phyloP scores from a whole-genome alignment of 2,113 vertebrate genomes.

The Nothocercus nigrocapillus region DNA sequence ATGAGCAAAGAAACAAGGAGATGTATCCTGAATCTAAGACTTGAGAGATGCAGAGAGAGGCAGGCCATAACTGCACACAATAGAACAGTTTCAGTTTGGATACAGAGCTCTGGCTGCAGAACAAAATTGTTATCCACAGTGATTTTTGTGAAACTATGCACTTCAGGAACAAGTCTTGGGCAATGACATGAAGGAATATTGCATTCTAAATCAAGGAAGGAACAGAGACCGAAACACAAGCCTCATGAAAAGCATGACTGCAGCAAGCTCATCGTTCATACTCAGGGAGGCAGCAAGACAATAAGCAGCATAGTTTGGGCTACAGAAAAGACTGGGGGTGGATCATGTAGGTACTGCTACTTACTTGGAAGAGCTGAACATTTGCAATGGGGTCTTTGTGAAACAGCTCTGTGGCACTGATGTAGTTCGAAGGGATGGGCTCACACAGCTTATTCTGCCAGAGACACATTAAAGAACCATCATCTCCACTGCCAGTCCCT shows the following conservation, averaged over 20 bases:
- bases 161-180: neutral
- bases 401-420: conserved; percentile 86
- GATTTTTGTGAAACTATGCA: neutral
- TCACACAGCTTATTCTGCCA: conserved; percentile 77
- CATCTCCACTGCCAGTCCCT: neutral
- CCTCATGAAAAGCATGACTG: neutral
- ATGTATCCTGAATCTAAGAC: neutral
- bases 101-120: neutral
- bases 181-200: neutral
- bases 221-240: neutral
- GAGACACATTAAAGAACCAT: conserved; percentile 38
- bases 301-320: neutral
- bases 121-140: neutral
- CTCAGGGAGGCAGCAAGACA: neutral
- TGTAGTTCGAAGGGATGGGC: conserved; percentile 69
- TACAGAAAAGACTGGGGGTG: neutral
- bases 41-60: neutral
- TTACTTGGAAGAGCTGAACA: conserved; percentile 92
- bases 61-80: neutral
- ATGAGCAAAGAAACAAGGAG: neutral
- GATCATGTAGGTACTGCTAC: neutral
- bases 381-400: conserved; percentile 82
- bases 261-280: neutral
- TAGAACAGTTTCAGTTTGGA: neutral
- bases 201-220: neutral